Conservation (phyloP, 2,113 vertebrate genomes). For the Ptilonorhynchus violaceus region DNA sequence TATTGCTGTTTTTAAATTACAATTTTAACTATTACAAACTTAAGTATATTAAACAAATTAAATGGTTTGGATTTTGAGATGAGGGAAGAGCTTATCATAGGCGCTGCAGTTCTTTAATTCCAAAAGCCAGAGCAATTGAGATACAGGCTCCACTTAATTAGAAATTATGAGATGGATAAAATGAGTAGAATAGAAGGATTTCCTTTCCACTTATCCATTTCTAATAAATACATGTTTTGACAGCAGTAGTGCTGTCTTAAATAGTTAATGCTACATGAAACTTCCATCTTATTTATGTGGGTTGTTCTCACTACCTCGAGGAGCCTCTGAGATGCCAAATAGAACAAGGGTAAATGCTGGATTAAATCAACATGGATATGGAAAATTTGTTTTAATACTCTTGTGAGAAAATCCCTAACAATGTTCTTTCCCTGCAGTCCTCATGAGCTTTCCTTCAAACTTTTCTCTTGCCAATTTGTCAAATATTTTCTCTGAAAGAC, state of each 20-base stretch:
- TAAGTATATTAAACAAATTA: slow-evolving; percentile 11
- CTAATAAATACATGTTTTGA: slow-evolving; percentile 29
- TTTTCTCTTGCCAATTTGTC: background rate
- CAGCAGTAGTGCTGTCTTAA: background rate
- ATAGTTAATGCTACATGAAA: slow-evolving; percentile 14
- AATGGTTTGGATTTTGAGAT: background rate
- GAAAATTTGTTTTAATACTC: background rate
- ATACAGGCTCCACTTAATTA: background rate
- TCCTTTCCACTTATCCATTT: background rate
- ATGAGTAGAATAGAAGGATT: background rate
- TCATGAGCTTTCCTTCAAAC: background rate
- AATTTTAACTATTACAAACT: background rate
- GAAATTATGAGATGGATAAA: background rate
- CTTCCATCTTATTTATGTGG: background rate
- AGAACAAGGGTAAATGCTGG: background rate
- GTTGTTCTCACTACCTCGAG: background rate
- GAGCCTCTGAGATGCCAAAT: background rate
- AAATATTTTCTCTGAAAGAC: background rate
- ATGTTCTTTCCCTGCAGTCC: background rate
- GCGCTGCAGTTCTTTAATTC: slow-evolving; percentile 10
- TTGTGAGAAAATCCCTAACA: background rate
- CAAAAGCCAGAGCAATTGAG: background rate
- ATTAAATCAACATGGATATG: background rate
- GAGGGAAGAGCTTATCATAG: background rate
- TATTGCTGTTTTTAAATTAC: background rate